phyloP scores from a whole-genome alignment of 2,113 vertebrate species.

The Paradisaea rubra region DNA sequence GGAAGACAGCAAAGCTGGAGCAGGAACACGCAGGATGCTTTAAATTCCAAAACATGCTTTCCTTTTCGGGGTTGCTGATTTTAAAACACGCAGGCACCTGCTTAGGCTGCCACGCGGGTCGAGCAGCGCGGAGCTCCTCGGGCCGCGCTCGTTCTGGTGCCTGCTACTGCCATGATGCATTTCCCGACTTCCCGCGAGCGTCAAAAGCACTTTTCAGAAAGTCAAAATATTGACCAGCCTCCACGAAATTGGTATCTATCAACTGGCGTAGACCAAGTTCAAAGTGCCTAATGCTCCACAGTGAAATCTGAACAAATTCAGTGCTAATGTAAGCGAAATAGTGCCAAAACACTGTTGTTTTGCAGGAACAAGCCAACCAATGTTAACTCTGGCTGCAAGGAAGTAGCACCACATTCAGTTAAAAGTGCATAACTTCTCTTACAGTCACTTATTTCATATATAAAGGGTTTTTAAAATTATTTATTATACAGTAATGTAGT shows the following conservation, averaged over 20 bases:
- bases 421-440: background rate
- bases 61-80: background rate
- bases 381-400: background rate
- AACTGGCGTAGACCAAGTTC: background rate
- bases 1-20: background rate
- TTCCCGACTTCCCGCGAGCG: accelerated
- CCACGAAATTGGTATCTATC: background rate
- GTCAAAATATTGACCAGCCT: background rate
- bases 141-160: background rate
- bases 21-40: background rate
- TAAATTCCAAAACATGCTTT: background rate
- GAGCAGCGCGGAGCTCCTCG: background rate
- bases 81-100: background rate
- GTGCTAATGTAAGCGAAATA: background rate
- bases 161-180: background rate
- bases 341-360: background rate
- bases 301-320: background rate
- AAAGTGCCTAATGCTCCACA: background rate
- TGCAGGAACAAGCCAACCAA: background rate
- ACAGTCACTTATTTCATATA: background rate
- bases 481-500: background rate
- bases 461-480: background rate
- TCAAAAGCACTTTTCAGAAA: background rate
- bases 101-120: accelerated
- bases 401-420: background rate